Conservation (phyloP, 2,113 vertebrate species). For the Fregetta grallaria region DNA sequence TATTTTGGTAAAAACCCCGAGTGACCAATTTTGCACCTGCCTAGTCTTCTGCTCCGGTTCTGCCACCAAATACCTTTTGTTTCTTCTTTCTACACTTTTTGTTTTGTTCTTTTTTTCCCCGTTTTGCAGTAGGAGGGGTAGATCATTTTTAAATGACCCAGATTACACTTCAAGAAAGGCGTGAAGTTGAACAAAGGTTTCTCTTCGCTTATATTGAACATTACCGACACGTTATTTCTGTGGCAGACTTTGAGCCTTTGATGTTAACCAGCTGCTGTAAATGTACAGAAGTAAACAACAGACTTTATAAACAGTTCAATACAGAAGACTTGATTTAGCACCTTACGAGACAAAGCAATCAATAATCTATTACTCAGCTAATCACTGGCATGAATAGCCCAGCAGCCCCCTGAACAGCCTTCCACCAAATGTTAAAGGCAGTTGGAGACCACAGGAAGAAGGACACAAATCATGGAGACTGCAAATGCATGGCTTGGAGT, state of each 20-base stretch:
- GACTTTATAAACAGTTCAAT: conserved; percentile 32
- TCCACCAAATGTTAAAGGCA: neutral
- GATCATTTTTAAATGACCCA: neutral
- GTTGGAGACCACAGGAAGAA: neutral
- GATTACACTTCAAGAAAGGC: neutral
- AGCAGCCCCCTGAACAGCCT: neutral
- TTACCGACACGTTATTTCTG: neutral
- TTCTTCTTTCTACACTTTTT: neutral
- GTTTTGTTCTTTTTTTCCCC: accelerated
- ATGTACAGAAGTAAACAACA: neutral
- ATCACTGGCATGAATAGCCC: neutral
- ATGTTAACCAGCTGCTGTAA: conserved; percentile 24
- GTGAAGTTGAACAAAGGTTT: neutral
- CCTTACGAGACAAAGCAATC: conserved; percentile 16
- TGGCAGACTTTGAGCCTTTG: neutral
- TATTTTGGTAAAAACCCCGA: neutral
- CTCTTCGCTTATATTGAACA: neutral
- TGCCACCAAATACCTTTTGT: neutral
- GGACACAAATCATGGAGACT: neutral
- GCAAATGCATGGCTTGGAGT: neutral
- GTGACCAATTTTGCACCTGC: neutral
- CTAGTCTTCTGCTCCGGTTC: neutral
- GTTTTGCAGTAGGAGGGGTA: neutral
- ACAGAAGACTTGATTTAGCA: neutral
- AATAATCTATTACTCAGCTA: conserved; percentile 48